Conservation (phyloP, 2,888 invertebrate species). For the Diarsia rubi region DNA sequence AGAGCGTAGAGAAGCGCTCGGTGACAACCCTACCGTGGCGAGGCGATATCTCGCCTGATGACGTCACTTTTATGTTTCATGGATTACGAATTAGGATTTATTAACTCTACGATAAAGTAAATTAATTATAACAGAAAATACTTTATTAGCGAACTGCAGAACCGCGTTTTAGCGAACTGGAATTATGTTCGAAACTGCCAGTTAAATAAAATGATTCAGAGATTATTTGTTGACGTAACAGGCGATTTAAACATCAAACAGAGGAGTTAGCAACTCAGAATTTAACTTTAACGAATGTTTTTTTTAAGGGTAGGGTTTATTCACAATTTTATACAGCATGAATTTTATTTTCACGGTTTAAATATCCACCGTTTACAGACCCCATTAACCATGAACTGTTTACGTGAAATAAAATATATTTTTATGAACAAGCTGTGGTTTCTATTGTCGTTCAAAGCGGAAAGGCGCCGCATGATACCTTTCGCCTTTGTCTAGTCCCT, state of each 20-base stretch:
- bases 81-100: slow-evolving; percentile 65
- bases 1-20: slow-evolving; percentile 41
- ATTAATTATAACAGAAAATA: slow-evolving; percentile 60
- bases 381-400: slow-evolving; percentile 39
- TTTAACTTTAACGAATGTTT: background rate
- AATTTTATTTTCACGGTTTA: slow-evolving; percentile 26
- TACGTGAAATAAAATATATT: slow-evolving; percentile 48
- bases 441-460: slow-evolving; percentile 47
- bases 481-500: slow-evolving; percentile 51
- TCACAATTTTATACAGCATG: background rate
- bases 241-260: slow-evolving; percentile 17
- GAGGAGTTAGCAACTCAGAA: slow-evolving; percentile 5
- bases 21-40: slow-evolving; percentile 64
- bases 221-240: background rate
- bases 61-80: slow-evolving; percentile 62
- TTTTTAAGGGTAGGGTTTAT: slow-evolving; percentile 15
- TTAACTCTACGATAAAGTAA: slow-evolving; percentile 55
- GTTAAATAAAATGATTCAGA: slow-evolving; percentile 10
- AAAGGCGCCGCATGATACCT: slow-evolving; percentile 60
- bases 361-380: slow-evolving; percentile 20
- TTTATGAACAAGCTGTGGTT: slow-evolving; percentile 38
- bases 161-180: slow-evolving; percentile 28
- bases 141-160: slow-evolving; percentile 39
- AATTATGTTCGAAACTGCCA: slow-evolving; percentile 16
- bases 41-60: slow-evolving; percentile 59